Evolutionary conservation across 2,888 invertebrate genomes (phyloP), one percentile per base, ranked within the genome.

Genomic region (Pocota personata): DNA sequence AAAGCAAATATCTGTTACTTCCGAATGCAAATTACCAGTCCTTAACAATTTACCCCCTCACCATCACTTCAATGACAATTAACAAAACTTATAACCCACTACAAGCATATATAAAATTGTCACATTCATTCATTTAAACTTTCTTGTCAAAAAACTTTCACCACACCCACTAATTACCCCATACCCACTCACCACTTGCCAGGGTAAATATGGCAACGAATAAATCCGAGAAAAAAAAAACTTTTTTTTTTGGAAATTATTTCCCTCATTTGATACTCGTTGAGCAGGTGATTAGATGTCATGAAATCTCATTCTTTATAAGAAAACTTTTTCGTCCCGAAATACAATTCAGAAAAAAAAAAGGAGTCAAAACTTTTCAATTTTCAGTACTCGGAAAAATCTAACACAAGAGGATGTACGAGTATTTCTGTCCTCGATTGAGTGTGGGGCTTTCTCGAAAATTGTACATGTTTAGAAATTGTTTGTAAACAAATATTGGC

Each of bases 251-350:
- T n/a, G n/a, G 16, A 55, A 55, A 69, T 55, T 30, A 55, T 57
- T 69, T 69, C 43, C 32, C 21, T 57, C 55, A 69, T 46, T 57
- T 69, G 43, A 57, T 69, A 14, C 57, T 69, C 52, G 67, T 69
- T 40, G n/a, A 55, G 10, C 69, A 57, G 69, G 69, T 69, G 55
- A 55, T 69, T 69, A 32, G 57, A 30, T 55, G 27, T 32, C 57
- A 7, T 62, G 6, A 43, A 62, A 43, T 46, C 7, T 10, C 16
- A 3, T 62, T 7, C 43, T 14, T 16, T 43, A 4, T n/a, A 5
- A 5, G 10, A 43, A 60, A 60, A 60, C 24, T 43, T 60, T 27
- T 16, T 0, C 43, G n/a, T 43, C 24, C 27, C 52, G 24, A 50
- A 10, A 50, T 12, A 21, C 1, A 50, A 19, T 19, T 10, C 1